These are phyloP conservation scores for Brassicogethes aeneus DNA, from an alignment of 2,888 invertebrate genomes.

Conservation along the genomic window DNA sequence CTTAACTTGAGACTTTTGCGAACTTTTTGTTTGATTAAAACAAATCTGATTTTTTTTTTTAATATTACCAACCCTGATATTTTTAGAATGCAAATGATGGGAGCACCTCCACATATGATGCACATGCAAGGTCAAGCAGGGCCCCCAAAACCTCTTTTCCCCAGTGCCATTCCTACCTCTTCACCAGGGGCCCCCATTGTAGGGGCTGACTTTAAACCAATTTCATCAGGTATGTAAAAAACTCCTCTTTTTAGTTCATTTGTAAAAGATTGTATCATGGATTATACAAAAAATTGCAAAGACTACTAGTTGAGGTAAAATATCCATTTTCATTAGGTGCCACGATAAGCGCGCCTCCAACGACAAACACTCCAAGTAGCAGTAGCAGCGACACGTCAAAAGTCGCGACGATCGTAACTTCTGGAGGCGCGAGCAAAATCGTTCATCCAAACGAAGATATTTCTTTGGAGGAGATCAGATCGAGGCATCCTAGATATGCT, in stretches of 20 bases:
- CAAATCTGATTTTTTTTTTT: too few species aligned
- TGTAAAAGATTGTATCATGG: background rate
- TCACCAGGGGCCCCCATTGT: conserved; percentile 48
- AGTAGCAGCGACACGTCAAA: conserved; percentile 19
- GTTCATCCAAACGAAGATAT: conserved; percentile 91
- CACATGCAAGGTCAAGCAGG: conserved; percentile 31
- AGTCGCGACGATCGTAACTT: conserved; percentile 59
- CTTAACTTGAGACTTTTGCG: too few species aligned
- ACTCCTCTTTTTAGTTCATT: too few species aligned
- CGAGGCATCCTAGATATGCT: conserved; percentile 58
- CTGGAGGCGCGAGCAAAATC: conserved; percentile 79
- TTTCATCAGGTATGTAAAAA: too few species aligned
- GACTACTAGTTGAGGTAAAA: too few species aligned
- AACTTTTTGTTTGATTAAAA: too few species aligned
- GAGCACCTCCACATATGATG: conserved; percentile 31
- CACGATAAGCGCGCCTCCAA: conserved; percentile 70
- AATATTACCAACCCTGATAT: too few species aligned
- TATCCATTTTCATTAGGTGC: conserved; percentile 52
- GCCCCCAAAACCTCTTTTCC: conserved; percentile 71
- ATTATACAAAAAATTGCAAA: too few species aligned
- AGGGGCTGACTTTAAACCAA: conserved; percentile 53
- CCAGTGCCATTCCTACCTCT: conserved; percentile 60
- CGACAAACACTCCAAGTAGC: conserved; percentile 39
- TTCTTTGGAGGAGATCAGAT: conserved; percentile 77
- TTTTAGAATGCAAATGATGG: conserved; percentile 48